phyloP scores from a whole-genome alignment of 1,140 invertebrate genomes.

The Gryon sp. region DNA sequence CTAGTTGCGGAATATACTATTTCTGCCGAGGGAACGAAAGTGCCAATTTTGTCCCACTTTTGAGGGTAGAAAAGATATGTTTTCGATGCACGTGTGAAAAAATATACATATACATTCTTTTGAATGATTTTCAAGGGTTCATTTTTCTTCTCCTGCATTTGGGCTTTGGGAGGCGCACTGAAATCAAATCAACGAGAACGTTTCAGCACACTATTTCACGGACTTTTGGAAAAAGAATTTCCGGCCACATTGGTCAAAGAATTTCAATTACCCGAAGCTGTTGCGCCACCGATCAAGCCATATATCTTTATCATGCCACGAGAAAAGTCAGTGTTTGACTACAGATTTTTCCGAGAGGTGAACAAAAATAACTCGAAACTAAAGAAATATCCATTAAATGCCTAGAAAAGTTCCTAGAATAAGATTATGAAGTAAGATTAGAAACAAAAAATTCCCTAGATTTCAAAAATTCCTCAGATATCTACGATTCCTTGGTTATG shows the following conservation, averaged over 20 bases:
- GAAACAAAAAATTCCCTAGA: background rate
- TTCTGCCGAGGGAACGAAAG: no score
- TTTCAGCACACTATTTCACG: conserved; percentile 90
- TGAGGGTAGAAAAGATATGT: no score
- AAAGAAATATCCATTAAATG: background rate
- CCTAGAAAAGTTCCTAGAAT: background rate
- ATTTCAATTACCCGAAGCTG: conserved; percentile 33
- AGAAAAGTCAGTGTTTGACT: conserved; percentile 91
- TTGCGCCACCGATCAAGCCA: conserved; percentile 80
- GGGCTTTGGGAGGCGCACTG: conserved; percentile 93
- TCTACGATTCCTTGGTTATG: no score
- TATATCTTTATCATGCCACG: conserved; percentile 88
- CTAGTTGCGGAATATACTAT: no score
- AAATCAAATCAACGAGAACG: conserved; percentile 86
- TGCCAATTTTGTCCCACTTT: no score
- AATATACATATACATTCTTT: no score
- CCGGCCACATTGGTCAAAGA: conserved; percentile 78
- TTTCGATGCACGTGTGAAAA: no score
- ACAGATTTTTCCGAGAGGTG: conserved; percentile 90
- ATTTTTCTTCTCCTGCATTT: conserved; percentile 95
- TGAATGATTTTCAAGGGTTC: conserved; percentile 83
- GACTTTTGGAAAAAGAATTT: conserved; percentile 87
- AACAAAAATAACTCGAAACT: no score
- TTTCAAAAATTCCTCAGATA: no score
- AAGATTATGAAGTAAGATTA: background rate